Evolutionary conservation across 2,888 invertebrate species (phyloP).

Genomic region (Drosophila falleni): DNA sequence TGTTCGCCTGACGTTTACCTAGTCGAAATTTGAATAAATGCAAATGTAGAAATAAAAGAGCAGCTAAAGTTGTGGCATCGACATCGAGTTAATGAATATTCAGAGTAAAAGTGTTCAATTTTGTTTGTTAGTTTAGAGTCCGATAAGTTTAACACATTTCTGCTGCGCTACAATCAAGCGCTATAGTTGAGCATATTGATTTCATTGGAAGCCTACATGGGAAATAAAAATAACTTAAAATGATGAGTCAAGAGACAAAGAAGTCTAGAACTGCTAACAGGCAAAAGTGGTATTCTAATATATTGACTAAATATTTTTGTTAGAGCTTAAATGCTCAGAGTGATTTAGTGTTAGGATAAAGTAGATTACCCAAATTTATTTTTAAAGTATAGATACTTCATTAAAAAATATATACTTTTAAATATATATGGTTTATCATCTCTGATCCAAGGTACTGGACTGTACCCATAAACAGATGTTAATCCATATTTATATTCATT

Average conservation of each 20-base stretch:
- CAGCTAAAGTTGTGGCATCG: constrained; percentile 33
- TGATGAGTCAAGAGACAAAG: neutral
- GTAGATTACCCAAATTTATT: constrained; percentile 12
- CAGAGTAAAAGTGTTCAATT: constrained; percentile 65
- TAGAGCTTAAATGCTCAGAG: neutral
- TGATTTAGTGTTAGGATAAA: neutral
- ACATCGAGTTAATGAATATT: constrained; percentile 56
- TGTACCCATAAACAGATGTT: constrained; percentile 8
- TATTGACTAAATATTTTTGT: neutral
- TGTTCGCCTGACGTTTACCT: constrained; percentile 31
- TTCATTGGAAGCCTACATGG: neutral
- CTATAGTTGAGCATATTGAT: constrained; percentile 14
- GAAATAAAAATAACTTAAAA: neutral
- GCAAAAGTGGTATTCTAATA: neutral
- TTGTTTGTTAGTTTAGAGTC: constrained; percentile 54
- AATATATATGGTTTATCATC: constrained; percentile 11
- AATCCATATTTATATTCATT: constrained; percentile 1
- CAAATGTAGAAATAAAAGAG: constrained; percentile 57
- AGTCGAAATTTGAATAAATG: constrained; percentile 67
- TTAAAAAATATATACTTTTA: neutral
- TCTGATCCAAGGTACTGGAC: constrained; percentile 4
- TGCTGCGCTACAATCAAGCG: constrained; percentile 35
- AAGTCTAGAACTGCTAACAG: too few relatives aligned
- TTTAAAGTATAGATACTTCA: constrained; percentile 8
- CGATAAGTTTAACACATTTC: constrained; percentile 63